These are phyloP conservation scores for Atta colombica DNA, from an alignment of 1,140 invertebrate species.

Conservation along the genomic window DNA sequence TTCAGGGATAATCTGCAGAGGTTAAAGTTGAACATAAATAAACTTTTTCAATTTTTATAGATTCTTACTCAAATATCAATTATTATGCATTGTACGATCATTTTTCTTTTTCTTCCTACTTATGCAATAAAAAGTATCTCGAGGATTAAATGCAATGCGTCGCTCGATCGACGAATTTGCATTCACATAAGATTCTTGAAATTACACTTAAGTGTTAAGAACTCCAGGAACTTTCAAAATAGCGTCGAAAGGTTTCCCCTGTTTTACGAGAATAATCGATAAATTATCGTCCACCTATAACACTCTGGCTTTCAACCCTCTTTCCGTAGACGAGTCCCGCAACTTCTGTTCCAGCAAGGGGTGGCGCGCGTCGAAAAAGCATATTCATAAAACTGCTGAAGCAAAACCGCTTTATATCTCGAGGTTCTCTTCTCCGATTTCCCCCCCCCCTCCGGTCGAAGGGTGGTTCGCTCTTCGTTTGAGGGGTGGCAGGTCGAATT, in stretches of 20 bases:
- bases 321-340: constrained; percentile 70
- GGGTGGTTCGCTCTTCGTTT: constrained; percentile 19
- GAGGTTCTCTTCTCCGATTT: constrained; percentile 61
- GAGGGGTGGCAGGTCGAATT: constrained; percentile 77
- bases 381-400: constrained; percentile 85
- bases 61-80: background rate
- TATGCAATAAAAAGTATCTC: background rate
- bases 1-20: no score
- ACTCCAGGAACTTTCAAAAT: constrained; percentile 14
- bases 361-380: constrained; percentile 76
- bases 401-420: constrained; percentile 85
- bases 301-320: constrained; percentile 75
- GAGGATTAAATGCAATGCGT: constrained; percentile 6
- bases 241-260: constrained; percentile 80
- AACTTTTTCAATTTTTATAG: background rate
- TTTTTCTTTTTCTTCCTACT: background rate
- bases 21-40: background rate
- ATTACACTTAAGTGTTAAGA: constrained; percentile 26
- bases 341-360: constrained; percentile 67
- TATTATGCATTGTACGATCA: background rate
- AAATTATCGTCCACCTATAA: constrained; percentile 81
- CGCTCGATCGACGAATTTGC: constrained; percentile 12
- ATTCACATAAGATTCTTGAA: background rate
- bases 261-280: constrained; percentile 78
- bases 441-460: constrained; percentile 30